Evolutionary conservation across 1,140 invertebrate genomes (phyloP).

Genomic region (Condylostylus longicornis): DNA sequence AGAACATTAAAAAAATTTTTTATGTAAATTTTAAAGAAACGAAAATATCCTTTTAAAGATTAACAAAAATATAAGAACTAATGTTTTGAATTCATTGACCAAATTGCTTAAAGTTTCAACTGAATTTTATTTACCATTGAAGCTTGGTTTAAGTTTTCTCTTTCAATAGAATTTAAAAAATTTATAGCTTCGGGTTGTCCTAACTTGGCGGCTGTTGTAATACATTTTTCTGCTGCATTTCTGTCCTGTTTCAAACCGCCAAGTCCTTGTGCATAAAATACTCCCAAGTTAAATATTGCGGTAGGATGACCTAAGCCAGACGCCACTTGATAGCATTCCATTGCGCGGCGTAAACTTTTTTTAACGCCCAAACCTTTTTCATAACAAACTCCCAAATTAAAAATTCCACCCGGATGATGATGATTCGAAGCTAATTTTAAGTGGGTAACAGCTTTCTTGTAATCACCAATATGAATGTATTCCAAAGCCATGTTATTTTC

Average conservation of each 20-base stretch:
- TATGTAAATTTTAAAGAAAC: too few relatives aligned
- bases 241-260: slow-evolving; percentile 36
- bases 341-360: slow-evolving; percentile 39
- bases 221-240: slow-evolving; percentile 34
- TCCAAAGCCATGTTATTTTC: slow-evolving; percentile 31
- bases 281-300: slow-evolving; percentile 46
- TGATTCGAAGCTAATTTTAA: slow-evolving; percentile 38
- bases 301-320: slow-evolving; percentile 40
- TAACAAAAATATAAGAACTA: too few relatives aligned
- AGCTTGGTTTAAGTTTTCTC: slow-evolving; percentile 31
- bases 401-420: slow-evolving; percentile 40
- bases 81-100: too few relatives aligned
- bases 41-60: too few relatives aligned
- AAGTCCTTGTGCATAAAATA: slow-evolving; percentile 45
- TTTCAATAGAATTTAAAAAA: too few relatives aligned
- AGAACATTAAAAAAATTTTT: too few relatives aligned
- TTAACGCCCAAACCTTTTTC: slow-evolving; percentile 44
- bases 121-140: too few relatives aligned
- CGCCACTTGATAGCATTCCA: slow-evolving; percentile 40
- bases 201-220: slow-evolving; percentile 39
- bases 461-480: slow-evolving; percentile 26
- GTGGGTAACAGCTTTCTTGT: slow-evolving; percentile 30
- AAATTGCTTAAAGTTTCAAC: too few relatives aligned
- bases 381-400: slow-evolving; percentile 45
- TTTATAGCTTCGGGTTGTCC: slow-evolving; percentile 41